phyloP scores from a whole-genome alignment of 2,113 vertebrate species.

The Ptilonorhynchus violaceus region DNA sequence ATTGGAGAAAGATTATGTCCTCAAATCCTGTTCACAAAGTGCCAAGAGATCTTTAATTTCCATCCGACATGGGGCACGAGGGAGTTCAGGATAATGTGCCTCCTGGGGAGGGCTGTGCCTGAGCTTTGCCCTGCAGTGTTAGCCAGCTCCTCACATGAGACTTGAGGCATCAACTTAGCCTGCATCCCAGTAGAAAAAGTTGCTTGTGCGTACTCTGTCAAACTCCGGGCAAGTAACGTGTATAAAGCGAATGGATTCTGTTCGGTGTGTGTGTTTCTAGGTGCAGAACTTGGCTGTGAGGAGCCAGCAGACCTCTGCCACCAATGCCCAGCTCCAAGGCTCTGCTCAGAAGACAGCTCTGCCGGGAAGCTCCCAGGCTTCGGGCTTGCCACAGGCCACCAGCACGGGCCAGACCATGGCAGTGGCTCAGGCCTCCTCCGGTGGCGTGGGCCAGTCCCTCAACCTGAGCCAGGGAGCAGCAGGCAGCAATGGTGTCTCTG shows the following conservation, averaged over 20 bases:
- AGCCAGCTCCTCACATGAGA: background rate
- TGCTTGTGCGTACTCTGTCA: background rate
- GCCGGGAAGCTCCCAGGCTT: slow-evolving; percentile 69
- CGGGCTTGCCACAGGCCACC: slow-evolving; percentile 66
- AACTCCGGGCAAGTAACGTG: rapidly evolving
- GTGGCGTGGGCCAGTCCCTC: slow-evolving; percentile 68
- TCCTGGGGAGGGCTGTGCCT: rapidly evolving
- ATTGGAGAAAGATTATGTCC: background rate
- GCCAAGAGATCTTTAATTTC: slow-evolving; percentile 30
- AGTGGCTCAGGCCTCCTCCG: slow-evolving; percentile 68
- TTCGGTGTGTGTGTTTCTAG: slow-evolving; percentile 56
- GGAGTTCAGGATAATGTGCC: background rate
- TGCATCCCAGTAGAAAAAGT: background rate
- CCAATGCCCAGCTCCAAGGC: slow-evolving; percentile 67
- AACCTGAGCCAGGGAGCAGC: slow-evolving; percentile 74
- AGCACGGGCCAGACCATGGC: slow-evolving; percentile 63
- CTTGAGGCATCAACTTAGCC: background rate
- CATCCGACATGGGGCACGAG: background rate
- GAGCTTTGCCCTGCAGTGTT: background rate
- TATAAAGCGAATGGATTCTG: background rate
- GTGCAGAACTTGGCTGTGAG: slow-evolving; percentile 82
- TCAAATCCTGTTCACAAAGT: background rate
- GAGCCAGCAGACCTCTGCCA: slow-evolving; percentile 73
- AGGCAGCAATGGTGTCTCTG: slow-evolving; percentile 64
- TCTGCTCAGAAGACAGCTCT: slow-evolving; percentile 72